Evolutionary conservation across 2,888 invertebrate genomes (phyloP), one percentile per base, ranked within the genome.

Genomic region (Asteroscopus sphinx): DNA sequence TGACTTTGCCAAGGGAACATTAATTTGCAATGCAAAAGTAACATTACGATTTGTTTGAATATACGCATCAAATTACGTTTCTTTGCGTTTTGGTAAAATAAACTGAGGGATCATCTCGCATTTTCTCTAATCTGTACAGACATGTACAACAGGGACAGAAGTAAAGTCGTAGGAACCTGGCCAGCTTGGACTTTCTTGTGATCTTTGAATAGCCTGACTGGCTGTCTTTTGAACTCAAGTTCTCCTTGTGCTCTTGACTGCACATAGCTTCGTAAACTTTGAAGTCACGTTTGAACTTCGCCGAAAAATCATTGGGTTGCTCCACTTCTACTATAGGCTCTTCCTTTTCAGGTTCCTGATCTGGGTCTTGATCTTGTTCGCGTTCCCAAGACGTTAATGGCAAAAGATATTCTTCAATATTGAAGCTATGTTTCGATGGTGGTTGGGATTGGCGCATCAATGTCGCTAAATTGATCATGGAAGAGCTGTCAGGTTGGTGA

Each of bases 301-400:
- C 15, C 0, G 40, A 0, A 35, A 53, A 45, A 3, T 49, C 47
- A 47, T 25, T 25, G 1, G 48, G 59, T 41, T 76, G 33, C 17
- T 55, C 60, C 17, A 79, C 72, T 28, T 80, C 73, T 3, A 62
- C 60, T n/a, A 68, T 60, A 7, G 60, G 36, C 2, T 76, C 68
- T 68, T 81, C 48, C 6, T 60, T 69, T 16, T 79, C 77, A 15
- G 60, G 40, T 13, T 82, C 82, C 15, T 68, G 47, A 49, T 80
- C 53, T 17, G 67, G 47, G 11, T 78, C 77, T 25, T 72, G 51
- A 9, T 77, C 78, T 63, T 79, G 73, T 57, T 80, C 54, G 8
- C 88, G 89, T 67, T 95, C 95, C 95, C 95, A 95, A 9, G 95
- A 95, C 8, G 95, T 93, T 21, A 95, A 70, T 0, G 95, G 95